A percentile compares a stretch with the other conserved stretches of the same genome.
phyloP scores from a whole-genome alignment of 2,113 vertebrate genomes.

The Oryzias javanicus region DNA sequence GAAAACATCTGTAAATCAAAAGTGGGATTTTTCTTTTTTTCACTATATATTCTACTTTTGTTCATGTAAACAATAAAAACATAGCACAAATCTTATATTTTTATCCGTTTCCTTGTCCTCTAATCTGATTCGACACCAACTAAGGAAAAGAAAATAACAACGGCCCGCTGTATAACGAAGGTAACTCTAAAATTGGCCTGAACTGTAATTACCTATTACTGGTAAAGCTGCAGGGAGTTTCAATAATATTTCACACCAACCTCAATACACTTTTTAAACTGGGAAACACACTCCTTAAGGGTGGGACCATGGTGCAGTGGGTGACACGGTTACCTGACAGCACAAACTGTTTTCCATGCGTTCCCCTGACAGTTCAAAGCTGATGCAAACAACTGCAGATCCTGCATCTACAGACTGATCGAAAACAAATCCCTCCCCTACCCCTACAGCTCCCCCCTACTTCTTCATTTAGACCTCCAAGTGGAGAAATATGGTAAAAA shows the following conservation, averaged over 20 bases:
- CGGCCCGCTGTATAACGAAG: slow-evolving; percentile 2
- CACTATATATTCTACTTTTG: neutral
- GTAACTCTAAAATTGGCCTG: neutral
- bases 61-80: slow-evolving; percentile 24
- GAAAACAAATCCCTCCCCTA: neutral
- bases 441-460: neutral
- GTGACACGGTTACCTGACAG: slow-evolving; percentile 1
- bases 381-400: neutral
- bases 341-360: neutral
- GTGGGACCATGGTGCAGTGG: neutral
- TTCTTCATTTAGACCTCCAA: no score
- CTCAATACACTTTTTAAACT: slow-evolving; percentile 25
- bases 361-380: neutral
- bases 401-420: no score
- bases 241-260: slow-evolving; percentile 1
- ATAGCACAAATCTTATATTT: slow-evolving; percentile 36
- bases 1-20: neutral
- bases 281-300: slow-evolving; percentile 7
- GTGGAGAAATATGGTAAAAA: no score
- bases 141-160: slow-evolving; percentile 51
- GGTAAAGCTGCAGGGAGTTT: slow-evolving; percentile 12
- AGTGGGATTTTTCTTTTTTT: no score
- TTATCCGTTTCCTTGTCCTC: slow-evolving; percentile 19
- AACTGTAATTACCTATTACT: slow-evolving; percentile 15
- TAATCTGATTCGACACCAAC: slow-evolving; percentile 56